A percentile compares a stretch with the other conserved stretches of the same genome.
phyloP scores from a whole-genome alignment of 1,140 invertebrate species.

The Platorchestia sp. region DNA sequence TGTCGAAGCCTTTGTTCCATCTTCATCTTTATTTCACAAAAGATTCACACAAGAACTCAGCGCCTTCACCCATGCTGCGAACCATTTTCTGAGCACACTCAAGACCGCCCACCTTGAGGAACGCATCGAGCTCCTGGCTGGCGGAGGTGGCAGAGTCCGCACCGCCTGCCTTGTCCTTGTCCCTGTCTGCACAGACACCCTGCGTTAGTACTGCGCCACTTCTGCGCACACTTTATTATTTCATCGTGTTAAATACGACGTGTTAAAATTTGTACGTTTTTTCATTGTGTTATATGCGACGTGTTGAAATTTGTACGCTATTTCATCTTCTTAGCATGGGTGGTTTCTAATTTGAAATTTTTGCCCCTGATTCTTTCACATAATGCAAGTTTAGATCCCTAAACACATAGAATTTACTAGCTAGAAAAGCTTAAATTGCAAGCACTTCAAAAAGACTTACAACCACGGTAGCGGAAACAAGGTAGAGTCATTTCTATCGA shows the following conservation, averaged over 20 bases:
- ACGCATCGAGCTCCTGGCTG: conserved; percentile 61
- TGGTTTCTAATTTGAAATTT: background rate
- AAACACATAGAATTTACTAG: no score
- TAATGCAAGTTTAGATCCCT: no score
- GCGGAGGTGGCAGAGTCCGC: conserved; percentile 56
- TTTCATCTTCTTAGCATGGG: background rate
- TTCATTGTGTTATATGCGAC: background rate
- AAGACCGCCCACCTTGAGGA: conserved; percentile 68
- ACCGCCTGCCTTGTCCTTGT: conserved; percentile 24
- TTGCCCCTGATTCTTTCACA: background rate
- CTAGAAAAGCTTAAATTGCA: no score
- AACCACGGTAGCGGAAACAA: no score
- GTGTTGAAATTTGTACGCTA: background rate
- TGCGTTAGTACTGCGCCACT: background rate
- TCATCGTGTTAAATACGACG: no score
- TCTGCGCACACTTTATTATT: background rate
- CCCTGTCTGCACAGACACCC: background rate
- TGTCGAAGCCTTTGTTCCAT: background rate
- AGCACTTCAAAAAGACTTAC: no score
- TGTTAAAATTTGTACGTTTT: background rate
- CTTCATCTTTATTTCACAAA: background rate
- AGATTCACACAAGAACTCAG: no score
- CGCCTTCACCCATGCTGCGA: no score
- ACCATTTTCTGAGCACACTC: no score
- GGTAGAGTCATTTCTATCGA: no score